phyloP scores from a whole-genome alignment of 2,888 invertebrate genomes.

The Teleiodes luculella region DNA sequence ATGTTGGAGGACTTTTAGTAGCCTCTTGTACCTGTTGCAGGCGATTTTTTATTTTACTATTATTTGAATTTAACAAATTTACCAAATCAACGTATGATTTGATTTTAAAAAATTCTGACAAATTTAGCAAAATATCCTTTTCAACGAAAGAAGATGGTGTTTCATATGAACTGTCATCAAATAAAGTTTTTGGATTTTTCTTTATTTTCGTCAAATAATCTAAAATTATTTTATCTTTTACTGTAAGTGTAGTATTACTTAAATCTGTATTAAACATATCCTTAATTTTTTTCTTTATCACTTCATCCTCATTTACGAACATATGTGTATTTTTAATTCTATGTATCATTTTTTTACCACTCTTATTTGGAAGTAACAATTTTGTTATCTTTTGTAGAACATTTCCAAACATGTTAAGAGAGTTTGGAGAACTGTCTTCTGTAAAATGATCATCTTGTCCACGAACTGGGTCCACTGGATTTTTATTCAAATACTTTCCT shows the following conservation, averaged over 20 bases:
- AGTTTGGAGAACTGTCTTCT: conserved; percentile 28
- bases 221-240: conserved; percentile 58
- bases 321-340: conserved; percentile 39
- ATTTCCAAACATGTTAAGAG: conserved; percentile 50
- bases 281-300: conserved; percentile 37
- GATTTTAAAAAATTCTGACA: conserved; percentile 63
- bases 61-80: conserved; percentile 37
- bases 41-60: background rate
- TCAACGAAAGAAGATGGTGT: conserved; percentile 34
- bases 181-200: conserved; percentile 47
- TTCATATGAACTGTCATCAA: conserved; percentile 31
- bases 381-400: conserved; percentile 58
- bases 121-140: conserved; percentile 55
- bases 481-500: conserved; percentile 9
- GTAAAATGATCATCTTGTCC: conserved; percentile 8
- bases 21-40: background rate
- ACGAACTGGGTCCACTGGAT: background rate
- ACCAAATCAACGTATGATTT: conserved; percentile 59
- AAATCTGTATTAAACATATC: conserved; percentile 42
- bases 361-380: conserved; percentile 49
- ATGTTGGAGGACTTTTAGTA: background rate
- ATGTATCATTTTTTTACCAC: conserved; percentile 36
- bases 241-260: conserved; percentile 38
- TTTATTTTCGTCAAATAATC: conserved; percentile 58
- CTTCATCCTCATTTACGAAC: conserved; percentile 30